A percentile compares a stretch with the other conserved stretches of the same genome.
phyloP scores from a whole-genome alignment of 2,113 vertebrate genomes.

The Alexandromys fortis region DNA sequence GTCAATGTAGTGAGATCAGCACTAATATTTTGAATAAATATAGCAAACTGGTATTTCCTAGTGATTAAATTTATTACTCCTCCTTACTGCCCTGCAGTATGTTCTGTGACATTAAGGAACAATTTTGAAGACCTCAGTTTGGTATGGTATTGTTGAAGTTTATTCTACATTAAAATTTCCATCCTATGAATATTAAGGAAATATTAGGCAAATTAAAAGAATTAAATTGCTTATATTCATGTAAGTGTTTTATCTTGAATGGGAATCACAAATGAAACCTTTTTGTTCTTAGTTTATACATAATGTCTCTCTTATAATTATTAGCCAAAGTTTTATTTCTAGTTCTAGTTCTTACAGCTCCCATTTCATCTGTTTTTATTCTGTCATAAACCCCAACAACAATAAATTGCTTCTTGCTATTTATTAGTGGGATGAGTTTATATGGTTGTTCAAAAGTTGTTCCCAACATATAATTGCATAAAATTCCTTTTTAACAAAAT shows the following conservation, averaged over 20 bases:
- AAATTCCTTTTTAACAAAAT: background rate
- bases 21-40: background rate
- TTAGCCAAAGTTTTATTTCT: background rate
- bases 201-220: background rate
- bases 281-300: background rate
- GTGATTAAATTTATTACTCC: background rate
- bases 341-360: background rate
- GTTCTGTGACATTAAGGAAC: background rate
- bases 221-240: background rate
- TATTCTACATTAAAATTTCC: background rate
- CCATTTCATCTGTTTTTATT: background rate
- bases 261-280: background rate
- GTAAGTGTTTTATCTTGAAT: background rate
- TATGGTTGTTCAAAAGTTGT: background rate
- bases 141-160: background rate
- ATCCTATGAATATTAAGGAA: background rate
- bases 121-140: background rate
- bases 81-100: accelerated
- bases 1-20: background rate
- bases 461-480: background rate
- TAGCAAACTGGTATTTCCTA: background rate
- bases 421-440: background rate
- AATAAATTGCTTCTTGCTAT: background rate
- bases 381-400: background rate
- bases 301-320: background rate